Evolutionary conservation across 1,140 invertebrate species (phyloP).

Genomic region (Homarus americanus): DNA sequence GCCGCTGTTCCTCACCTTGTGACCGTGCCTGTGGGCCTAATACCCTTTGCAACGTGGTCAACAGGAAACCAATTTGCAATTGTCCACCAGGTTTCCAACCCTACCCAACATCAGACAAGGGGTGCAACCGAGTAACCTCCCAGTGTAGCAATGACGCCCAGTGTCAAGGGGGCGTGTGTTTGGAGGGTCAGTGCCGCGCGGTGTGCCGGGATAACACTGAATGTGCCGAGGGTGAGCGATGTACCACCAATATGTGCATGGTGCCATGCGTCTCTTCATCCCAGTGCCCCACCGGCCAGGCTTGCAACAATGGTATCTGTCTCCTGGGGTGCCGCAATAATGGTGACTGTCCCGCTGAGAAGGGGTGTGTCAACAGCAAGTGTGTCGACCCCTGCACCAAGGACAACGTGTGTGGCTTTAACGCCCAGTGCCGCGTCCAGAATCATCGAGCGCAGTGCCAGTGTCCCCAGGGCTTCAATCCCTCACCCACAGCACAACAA

Average conservation of each 20-base stretch:
- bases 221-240: constrained; percentile 89
- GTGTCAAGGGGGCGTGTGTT: constrained; percentile 87
- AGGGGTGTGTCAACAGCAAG: constrained; percentile 90
- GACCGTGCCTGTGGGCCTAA: constrained; percentile 88
- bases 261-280: constrained; percentile 87
- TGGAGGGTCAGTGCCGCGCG: constrained; percentile 89
- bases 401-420: constrained; percentile 89
- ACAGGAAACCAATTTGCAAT: constrained; percentile 83
- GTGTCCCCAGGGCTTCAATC: constrained; percentile 90
- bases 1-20: constrained; percentile 88
- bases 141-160: constrained; percentile 86
- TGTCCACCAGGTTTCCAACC: constrained; percentile 88
- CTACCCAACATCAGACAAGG: constrained; percentile 81
- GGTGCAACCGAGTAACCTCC: constrained; percentile 85
- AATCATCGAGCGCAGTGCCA: constrained; percentile 83
- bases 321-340: constrained; percentile 89
- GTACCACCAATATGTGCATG: constrained; percentile 87
- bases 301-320: constrained; percentile 88
- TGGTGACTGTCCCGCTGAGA: constrained; percentile 85
- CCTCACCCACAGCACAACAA: constrained; percentile 91
- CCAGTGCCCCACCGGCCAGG: constrained; percentile 88
- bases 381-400: constrained; percentile 89
- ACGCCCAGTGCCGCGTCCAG: constrained; percentile 87
- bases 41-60: constrained; percentile 87
- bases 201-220: constrained; percentile 88